phyloP scores from a whole-genome alignment of 2,113 vertebrate genomes.

The Trogon melanurus region DNA sequence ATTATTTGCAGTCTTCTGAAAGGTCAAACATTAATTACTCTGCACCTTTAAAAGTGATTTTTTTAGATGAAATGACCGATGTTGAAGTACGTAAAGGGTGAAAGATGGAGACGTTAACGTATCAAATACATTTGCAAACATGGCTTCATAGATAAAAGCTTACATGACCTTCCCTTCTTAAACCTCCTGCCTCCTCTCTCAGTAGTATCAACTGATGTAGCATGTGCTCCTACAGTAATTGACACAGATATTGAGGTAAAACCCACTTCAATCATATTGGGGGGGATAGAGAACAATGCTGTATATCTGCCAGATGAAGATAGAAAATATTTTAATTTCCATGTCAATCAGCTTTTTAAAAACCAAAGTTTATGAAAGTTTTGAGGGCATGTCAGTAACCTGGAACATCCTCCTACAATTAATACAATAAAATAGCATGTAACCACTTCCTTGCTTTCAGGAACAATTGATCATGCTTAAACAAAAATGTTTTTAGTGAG shows the following conservation, averaged over 20 bases:
- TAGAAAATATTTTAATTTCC: neutral
- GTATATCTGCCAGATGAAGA: neutral
- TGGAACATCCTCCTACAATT: neutral
- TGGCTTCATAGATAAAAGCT: neutral
- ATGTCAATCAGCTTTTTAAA: neutral
- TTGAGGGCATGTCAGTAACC: neutral
- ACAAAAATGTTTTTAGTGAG: slow-evolving; percentile 28
- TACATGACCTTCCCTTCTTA: neutral
- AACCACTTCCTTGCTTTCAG: neutral
- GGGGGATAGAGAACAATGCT: neutral
- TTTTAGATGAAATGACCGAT: neutral
- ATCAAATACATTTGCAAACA: neutral
- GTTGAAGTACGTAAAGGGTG: neutral
- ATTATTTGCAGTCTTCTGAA: slow-evolving; percentile 24
- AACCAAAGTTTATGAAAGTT: neutral
- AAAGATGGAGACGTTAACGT: neutral
- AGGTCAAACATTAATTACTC: slow-evolving; percentile 26
- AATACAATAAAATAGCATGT: neutral
- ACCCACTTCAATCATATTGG: neutral
- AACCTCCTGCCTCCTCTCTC: neutral
- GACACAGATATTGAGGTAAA: neutral
- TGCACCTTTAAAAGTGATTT: neutral
- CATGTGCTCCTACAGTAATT: neutral
- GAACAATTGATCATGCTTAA: neutral
- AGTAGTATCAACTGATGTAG: neutral